A percentile compares a stretch with the other conserved stretches of the same genome.
These are phyloP conservation scores for Sander vitreus DNA, from an alignment of 2,113 vertebrate genomes.

Conservation along the genomic window DNA sequence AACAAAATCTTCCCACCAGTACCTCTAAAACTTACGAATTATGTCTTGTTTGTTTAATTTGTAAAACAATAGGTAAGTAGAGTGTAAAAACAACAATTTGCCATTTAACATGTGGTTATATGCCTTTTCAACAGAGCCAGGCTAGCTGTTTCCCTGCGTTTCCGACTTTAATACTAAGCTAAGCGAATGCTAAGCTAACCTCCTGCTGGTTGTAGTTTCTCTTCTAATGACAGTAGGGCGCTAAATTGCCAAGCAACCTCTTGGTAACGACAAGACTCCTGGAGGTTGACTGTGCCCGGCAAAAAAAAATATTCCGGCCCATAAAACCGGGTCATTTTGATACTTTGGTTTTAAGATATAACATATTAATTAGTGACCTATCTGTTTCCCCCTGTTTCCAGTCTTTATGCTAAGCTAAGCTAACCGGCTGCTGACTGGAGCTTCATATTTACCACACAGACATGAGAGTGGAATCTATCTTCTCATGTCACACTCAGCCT, in stretches of 20 bases:
- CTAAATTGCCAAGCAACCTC: too few relatives aligned
- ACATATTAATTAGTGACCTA: not conserved
- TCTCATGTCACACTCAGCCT: not conserved
- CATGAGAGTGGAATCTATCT: not conserved
- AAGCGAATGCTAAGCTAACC: not conserved
- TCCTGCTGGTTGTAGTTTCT: not conserved
- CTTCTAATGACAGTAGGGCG: too few relatives aligned
- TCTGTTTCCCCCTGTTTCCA: not conserved
- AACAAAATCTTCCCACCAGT: not conserved
- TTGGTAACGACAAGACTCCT: not conserved
- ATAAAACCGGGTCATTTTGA: too few relatives aligned
- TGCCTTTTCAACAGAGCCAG: too few relatives aligned
- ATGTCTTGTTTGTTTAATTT: not conserved
- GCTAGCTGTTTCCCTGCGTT: not conserved
- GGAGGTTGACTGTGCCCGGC: not conserved
- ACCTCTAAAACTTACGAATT: not conserved
- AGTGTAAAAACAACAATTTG: not conserved
- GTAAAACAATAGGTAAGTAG: too few relatives aligned
- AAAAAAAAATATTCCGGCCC: too few relatives aligned
- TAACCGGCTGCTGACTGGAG: not conserved
- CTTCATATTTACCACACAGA: not conserved
- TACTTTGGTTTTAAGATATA: not conserved
- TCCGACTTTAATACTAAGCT: not conserved
- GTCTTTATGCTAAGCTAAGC: not conserved
- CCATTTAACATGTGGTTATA: not conserved